Evolutionary conservation across 2,797 vertebrate genomes (phyloP), one percentile per base, ranked within the genome.

Genomic region (Pterois miles): DNA sequence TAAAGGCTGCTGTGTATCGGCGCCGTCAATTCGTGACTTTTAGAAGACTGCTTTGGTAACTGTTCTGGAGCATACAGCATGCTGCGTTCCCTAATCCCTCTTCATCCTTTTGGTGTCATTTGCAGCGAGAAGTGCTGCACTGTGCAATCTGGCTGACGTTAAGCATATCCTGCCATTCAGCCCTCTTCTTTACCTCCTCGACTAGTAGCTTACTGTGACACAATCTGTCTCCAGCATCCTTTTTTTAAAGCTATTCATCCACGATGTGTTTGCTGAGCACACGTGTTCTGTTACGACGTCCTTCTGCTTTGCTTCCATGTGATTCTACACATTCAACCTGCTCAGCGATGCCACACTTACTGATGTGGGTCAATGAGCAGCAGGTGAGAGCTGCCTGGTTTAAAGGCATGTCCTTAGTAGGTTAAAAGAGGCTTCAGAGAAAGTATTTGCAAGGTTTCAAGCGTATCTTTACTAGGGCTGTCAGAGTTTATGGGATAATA

Each of bases 141-240:
- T 76, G 77, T 91, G 90, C 91, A 90, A 75, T 92, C 91, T 90
- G 88, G 87, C 90, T 92, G 92, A 91, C 91, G 86, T 91, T 92
- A 92, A 93, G 92, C 90, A 88, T 82, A 87, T 87, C 88, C 88
- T 87, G 91, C 91, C 86, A 92, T 92, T 89, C 86, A 92, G 84
- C 62, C 79, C 65, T 81, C 89, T 76, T 87, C 89, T 91, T 82
- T 90, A 86, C 85, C 87, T 89, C 79, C 84, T 85, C 74, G 79
- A 87, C 82, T 89, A 60, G 71, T 78, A 54, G 86, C 89, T 91
- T 70, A 89, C 88, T 89, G 90, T 92, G 91, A 92, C 91, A 91
- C 90, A 90, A 91, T 91, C 90, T 93, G 91, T 89, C 90, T 80
- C 56, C 23, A 18, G 50, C 70, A 57, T 86, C 81, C 78, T 85